Base-by-base conservation (phyloP, 2,888 invertebrate species). In the Dasysyrphus albostriatus region DNA sequence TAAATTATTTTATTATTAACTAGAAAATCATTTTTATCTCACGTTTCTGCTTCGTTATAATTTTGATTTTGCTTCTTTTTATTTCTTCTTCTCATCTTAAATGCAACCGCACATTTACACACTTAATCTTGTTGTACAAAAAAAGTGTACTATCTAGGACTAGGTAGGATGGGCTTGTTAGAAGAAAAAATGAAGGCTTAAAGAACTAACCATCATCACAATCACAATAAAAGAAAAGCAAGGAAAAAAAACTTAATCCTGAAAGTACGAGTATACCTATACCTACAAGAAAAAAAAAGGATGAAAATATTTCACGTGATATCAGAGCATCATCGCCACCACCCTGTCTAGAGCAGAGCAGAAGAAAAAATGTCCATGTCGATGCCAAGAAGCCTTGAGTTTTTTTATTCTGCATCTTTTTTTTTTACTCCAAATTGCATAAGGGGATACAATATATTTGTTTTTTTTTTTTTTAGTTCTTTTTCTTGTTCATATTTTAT, bases 1-100 rank as follows among this genome's bases (percentile, higher is more conserved):
- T 87, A 39, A 83, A 87, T 87, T 87, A 87, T 87, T 83, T 87
- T 79, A 79, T 83, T 87, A 87, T 83, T 87, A 83, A 87, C 82
- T 67, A 67, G 74, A 51, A 83, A 78, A 83, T 83, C 49, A 72
- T 87, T 87, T 79, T 87, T 79, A 74, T 87, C 87, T 87, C 87
- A 83, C 78, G 87, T 63, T 78, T 58, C 32, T 54, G 63, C 65
- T 82, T 87, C 85, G 74, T 87, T 78, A 78, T 74, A 82, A 77
- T 82, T 78, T 72, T 69, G 61, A 79, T 80, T 80, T 58, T 47
- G 5, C 10, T 65, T 58, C n/a, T 44, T 54, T 54, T 58, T 65
- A 47, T 8, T 37, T 24, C 12, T 72, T 65, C 3, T 6, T 47
- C 12, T 32, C 65, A 32, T 32, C 47, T 61, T 42, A 8, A 24